Evolutionary conservation across 2,113 vertebrate species (phyloP).

Genomic region (Ranitomeya imitator): DNA sequence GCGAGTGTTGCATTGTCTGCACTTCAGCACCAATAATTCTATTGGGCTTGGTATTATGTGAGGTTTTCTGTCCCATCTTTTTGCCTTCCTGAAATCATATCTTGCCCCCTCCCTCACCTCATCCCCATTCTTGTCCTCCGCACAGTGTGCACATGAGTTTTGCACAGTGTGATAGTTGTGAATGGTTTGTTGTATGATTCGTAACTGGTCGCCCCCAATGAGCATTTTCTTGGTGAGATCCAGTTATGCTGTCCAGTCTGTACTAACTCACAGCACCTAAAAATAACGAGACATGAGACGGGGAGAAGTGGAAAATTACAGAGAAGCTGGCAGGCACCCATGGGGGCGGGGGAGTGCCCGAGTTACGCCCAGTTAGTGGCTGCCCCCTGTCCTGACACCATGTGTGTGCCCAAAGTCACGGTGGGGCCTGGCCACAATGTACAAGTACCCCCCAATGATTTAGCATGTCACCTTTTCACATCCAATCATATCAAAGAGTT

Average conservation of each 20-base stretch:
- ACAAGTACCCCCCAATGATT: not conserved
- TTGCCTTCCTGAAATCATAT: not conserved
- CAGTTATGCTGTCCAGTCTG: constrained; percentile 14
- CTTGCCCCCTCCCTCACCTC: not conserved
- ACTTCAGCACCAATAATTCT: not conserved
- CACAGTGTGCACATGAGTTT: not conserved
- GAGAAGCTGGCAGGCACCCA: constrained; percentile 27
- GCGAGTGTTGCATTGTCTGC: not conserved
- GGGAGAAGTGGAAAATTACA: constrained; percentile 49
- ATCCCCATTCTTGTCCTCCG: not conserved
- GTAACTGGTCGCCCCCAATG: not conserved
- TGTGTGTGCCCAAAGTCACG: not conserved
- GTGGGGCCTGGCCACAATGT: not conserved
- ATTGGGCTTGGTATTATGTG: not conserved
- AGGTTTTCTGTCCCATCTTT: not conserved
- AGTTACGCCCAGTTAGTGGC: constrained; percentile 2
- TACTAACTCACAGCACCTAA: constrained; percentile 45
- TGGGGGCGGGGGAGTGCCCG: not conserved
- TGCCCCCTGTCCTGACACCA: not conserved
- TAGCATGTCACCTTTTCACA: no score
- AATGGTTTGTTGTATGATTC: not conserved
- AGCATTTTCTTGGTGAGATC: constrained; percentile 35
- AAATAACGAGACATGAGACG: constrained; percentile 44
- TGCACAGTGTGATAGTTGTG: not conserved
- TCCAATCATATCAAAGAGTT: not conserved